These are phyloP conservation scores for Panthera leo DNA, from an alignment of 2,113 vertebrate species.

Conservation along the genomic window DNA sequence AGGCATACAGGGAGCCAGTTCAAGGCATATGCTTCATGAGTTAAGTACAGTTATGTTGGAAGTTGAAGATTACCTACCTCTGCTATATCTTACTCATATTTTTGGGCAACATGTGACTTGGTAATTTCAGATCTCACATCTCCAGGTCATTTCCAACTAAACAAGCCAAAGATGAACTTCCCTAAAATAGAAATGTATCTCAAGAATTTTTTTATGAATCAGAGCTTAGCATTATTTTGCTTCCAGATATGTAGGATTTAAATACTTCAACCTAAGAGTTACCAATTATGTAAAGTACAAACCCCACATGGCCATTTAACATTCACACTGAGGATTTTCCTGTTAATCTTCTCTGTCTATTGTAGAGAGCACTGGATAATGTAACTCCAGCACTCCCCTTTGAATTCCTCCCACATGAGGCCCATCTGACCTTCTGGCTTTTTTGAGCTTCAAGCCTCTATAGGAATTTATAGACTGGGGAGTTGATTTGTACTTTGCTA, in stretches of 20 bases:
- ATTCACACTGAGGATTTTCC: background rate
- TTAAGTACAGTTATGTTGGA: background rate
- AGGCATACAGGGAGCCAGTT: background rate
- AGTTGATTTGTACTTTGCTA: background rate
- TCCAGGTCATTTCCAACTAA: conserved; percentile 24
- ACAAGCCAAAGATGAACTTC: conserved; percentile 31
- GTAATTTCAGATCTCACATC: background rate
- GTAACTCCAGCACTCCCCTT: background rate
- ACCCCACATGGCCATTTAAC: background rate
- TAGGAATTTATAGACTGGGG: background rate
- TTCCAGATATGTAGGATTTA: conserved; percentile 39
- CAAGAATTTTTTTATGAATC: conserved; percentile 60
- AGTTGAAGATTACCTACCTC: background rate
- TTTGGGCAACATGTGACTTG: background rate
- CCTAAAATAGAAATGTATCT: conserved; percentile 60
- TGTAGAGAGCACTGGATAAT: background rate
- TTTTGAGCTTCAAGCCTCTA: background rate
- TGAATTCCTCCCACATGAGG: background rate
- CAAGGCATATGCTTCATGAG: background rate
- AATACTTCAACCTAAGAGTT: conserved; percentile 57
- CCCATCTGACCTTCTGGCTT: background rate
- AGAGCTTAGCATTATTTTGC: conserved; percentile 21
- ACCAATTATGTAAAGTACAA: conserved; percentile 28
- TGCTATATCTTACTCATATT: background rate
- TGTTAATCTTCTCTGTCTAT: background rate